These are phyloP conservation scores for Paraplagusia blochii DNA, from an alignment of 2,113 vertebrate species.

Conservation along the genomic window DNA sequence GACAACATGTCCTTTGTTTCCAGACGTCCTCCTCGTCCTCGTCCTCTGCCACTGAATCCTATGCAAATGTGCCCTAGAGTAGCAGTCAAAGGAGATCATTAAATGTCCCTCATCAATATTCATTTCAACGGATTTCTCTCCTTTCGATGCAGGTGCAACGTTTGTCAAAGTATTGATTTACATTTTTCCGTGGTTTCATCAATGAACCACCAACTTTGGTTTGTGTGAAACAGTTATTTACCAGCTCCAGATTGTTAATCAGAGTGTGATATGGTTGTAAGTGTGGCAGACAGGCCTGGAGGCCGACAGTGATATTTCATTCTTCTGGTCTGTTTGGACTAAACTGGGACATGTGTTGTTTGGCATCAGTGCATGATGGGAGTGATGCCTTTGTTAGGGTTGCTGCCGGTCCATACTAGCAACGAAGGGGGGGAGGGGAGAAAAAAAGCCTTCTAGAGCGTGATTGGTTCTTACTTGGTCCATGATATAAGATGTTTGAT, in stretches of 20 bases:
- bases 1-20: slow-evolving; percentile 63
- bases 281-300: slow-evolving; percentile 29
- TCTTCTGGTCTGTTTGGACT: slow-evolving; percentile 40
- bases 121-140: background rate
- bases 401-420: slow-evolving; percentile 33
- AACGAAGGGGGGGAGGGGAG: slow-evolving; percentile 13
- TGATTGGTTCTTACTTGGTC: slow-evolving; percentile 59
- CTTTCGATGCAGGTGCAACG: background rate
- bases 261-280: slow-evolving; percentile 9
- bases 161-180: background rate
- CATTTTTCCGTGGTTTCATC: slow-evolving; percentile 3
- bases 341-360: slow-evolving; percentile 61
- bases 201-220: background rate
- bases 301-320: slow-evolving; percentile 36
- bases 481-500: slow-evolving; percentile 29
- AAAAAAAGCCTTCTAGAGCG: slow-evolving; percentile 30
- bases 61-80: slow-evolving; percentile 32
- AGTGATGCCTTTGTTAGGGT: slow-evolving; percentile 53
- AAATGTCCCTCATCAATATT: slow-evolving; percentile 32
- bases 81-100: slow-evolving; percentile 33
- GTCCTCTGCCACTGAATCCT: slow-evolving; percentile 41
- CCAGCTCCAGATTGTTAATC: no score
- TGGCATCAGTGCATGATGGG: slow-evolving; percentile 50
- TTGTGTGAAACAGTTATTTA: background rate
- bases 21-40: slow-evolving; percentile 42